A percentile compares a stretch with the other conserved stretches of the same genome.
Evolutionary conservation across 1,140 invertebrate genomes (phyloP).

Genomic region (Lepidostoma basale): DNA sequence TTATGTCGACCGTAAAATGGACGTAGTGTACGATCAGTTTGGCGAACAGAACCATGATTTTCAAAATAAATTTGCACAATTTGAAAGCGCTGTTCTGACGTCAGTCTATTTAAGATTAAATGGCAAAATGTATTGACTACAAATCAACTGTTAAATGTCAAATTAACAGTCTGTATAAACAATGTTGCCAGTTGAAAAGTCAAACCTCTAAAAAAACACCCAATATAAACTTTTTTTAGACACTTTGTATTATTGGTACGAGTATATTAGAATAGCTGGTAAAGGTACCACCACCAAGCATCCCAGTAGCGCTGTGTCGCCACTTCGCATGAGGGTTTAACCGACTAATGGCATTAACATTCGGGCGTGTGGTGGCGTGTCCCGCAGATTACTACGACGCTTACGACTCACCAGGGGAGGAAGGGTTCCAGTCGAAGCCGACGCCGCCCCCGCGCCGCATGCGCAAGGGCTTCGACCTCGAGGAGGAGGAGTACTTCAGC

Average conservation of each 20-base stretch:
- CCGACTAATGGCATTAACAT: constrained; percentile 29
- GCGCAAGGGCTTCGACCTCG: constrained; percentile 49
- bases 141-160: too few relatives aligned
- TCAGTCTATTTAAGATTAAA: too few relatives aligned
- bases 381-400: constrained; percentile 43
- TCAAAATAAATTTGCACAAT: too few relatives aligned
- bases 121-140: too few relatives aligned
- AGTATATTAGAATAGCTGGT: not conserved
- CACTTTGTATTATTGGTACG: not conserved
- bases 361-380: constrained; percentile 15
- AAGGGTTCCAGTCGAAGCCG: constrained; percentile 40
- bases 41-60: too few relatives aligned
- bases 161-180: too few relatives aligned
- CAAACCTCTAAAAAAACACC: too few relatives aligned
- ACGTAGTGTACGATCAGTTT: too few relatives aligned
- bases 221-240: too few relatives aligned
- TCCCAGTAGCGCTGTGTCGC: constrained; percentile 33
- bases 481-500: constrained; percentile 56
- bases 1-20: too few relatives aligned
- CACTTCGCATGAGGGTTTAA: constrained; percentile 44
- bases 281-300: not conserved
- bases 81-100: too few relatives aligned
- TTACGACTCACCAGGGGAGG: constrained; percentile 44
- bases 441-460: constrained; percentile 49
- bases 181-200: too few relatives aligned